Conservation (phyloP, 2,113 vertebrate genomes). For the Otus sunia region DNA sequence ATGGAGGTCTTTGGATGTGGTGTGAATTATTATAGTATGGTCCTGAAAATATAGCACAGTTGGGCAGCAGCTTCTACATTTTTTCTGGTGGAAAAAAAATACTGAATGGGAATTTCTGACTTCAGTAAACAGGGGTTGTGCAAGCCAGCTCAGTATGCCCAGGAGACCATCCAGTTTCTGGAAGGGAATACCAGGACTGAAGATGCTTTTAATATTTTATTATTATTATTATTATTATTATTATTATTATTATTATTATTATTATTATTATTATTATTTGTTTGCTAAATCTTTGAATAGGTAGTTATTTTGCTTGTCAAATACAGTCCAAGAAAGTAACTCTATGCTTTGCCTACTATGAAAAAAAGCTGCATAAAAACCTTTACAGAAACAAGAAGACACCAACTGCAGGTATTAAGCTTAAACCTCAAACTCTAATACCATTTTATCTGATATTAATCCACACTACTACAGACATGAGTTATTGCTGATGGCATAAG, state of each 20-base stretch:
- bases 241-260: not conserved
- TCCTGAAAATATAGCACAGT: not conserved
- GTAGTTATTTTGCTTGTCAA: not conserved
- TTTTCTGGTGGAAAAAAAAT: not conserved
- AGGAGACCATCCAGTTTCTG: not conserved
- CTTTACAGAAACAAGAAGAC: not conserved
- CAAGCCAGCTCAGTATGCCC: not conserved
- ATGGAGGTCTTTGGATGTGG: not conserved
- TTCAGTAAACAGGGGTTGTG: not conserved
- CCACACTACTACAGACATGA: constrained; percentile 5
- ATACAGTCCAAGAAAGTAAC: not conserved
- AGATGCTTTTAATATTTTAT: not conserved
- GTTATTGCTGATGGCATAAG: constrained; percentile 45
- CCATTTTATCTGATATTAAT: constrained; percentile 51
- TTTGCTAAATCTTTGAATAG: not conserved
- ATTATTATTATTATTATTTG: not conserved
- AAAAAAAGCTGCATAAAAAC: not conserved
- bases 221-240: not conserved
- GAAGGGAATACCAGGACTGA: not conserved
- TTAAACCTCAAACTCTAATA: not conserved
- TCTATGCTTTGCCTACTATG: not conserved
- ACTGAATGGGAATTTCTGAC: not conserved
- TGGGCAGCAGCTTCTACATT: not conserved
- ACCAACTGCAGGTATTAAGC: not conserved
- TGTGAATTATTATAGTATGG: not conserved